Evolutionary conservation across 2,888 invertebrate species (phyloP).

Genomic region (Coelinius sp.): DNA sequence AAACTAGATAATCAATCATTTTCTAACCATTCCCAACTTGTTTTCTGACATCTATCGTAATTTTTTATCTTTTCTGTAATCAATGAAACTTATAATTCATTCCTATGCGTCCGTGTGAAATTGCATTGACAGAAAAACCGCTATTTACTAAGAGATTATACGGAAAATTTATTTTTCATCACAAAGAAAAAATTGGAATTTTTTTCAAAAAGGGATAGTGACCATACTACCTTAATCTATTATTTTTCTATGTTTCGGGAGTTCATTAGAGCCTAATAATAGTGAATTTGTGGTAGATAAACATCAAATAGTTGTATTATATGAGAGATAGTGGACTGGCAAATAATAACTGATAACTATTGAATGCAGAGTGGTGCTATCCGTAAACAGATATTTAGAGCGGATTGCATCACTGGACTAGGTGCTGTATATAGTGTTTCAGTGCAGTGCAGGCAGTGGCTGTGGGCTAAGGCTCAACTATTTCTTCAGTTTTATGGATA

Average conservation of each 20-base stretch:
- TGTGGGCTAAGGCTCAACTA: constrained; percentile 69
- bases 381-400: constrained; percentile 53
- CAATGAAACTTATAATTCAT: too few species aligned
- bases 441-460: constrained; percentile 70
- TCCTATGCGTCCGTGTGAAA: too few species aligned
- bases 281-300: constrained; percentile 52
- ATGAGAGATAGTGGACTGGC: constrained; percentile 52
- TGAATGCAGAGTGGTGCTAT: constrained; percentile 61
- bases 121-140: too few species aligned
- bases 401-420: constrained; percentile 63
- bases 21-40: too few species aligned
- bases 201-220: not conserved
- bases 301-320: constrained; percentile 63
- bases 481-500: constrained; percentile 53
- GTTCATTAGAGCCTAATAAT: constrained; percentile 61
- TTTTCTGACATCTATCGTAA: too few species aligned
- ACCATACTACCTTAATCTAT: not conserved
- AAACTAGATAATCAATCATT: too few species aligned
- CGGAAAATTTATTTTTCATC: too few species aligned
- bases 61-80: too few species aligned
- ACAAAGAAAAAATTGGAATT: not conserved
- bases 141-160: too few species aligned
- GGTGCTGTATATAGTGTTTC: constrained; percentile 68
- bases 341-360: constrained; percentile 58
- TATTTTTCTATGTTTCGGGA: not conserved